phyloP scores from a whole-genome alignment of 2,888 invertebrate species.

The Peribatodes rhomboidaria region DNA sequence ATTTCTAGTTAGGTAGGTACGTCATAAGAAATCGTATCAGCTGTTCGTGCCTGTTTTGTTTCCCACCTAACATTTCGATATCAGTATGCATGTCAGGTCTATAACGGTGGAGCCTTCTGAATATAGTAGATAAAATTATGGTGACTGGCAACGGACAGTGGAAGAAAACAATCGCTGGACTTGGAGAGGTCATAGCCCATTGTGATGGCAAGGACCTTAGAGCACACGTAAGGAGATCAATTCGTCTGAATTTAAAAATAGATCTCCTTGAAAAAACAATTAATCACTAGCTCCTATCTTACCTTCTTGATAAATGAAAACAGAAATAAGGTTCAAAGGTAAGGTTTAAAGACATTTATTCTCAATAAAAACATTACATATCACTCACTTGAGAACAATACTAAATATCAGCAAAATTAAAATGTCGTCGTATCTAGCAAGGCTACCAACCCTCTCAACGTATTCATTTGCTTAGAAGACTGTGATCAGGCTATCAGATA shows the following conservation, averaged over 20 bases:
- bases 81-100: constrained; percentile 62
- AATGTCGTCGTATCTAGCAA: too few relatives aligned
- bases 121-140: constrained; percentile 14
- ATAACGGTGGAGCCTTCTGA: constrained; percentile 63
- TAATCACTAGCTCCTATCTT: too few relatives aligned
- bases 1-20: constrained; percentile 6
- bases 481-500: too few relatives aligned
- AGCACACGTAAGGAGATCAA: neutral
- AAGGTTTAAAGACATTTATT: too few relatives aligned
- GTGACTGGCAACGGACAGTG: constrained; percentile 46
- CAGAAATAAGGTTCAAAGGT: too few relatives aligned
- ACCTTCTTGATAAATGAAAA: too few relatives aligned
- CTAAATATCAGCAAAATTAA: too few relatives aligned
- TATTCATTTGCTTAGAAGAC: too few relatives aligned
- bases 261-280: neutral
- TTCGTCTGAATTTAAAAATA: neutral
- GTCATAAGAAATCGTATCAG: constrained; percentile 32
- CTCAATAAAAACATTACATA: too few relatives aligned
- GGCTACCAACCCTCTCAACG: too few relatives aligned
- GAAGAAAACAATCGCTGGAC: constrained; percentile 53
- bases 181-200: constrained; percentile 4
- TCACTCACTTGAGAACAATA: too few relatives aligned
- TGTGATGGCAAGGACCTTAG: neutral
- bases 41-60: constrained; percentile 32
- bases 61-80: constrained; percentile 36